Base-by-base conservation (phyloP, 1,140 invertebrate genomes). In the Drosophila repleta region DNA sequence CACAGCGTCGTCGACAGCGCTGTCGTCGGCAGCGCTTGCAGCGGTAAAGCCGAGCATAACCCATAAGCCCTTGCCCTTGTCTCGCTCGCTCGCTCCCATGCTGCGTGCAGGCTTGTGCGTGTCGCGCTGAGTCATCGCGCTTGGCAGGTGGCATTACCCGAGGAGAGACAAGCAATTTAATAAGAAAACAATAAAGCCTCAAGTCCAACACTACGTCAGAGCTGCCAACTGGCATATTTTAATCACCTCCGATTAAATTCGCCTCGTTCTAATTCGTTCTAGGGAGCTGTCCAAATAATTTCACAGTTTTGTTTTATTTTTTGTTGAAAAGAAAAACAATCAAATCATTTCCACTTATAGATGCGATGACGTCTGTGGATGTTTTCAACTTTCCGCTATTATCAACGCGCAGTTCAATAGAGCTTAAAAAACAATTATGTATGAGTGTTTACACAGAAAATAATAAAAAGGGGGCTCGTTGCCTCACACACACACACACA, bases 361-460 rank as follows among this genome's bases (percentile, higher is more conserved):
- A 61, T 76, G 58, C 35, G 51, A 82, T 87, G 82, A 87, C 77
- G 78, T 70, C 41, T 78, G 74, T 55, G 65, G 70, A 81, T 85
- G 82, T 85, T 87, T 82, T 78, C 52, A 68, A 75, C 66, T 78
- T 51, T 24, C 29, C 74, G 63, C 53, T 67, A 64, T 58, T 66
- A 65, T 79, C 56, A 80, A 66, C 63, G 46, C 75, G 68, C 72
- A 85, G 76, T 80, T 84, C 74, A 80, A 74, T 85, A 74, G 60
- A 85, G 82, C 78, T 82, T 81, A 70, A 77, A 85, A 75, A 85
- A 82, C 78, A 85, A 81, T 87, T 87, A 87, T 81, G 26, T 51
- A 37, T 61, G 13, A 56, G 45, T 49, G 17, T 58, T 29, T 56
- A 41, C 26, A 56, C 48, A 51, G 58, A 68, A 48, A 39, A 70